Evolutionary conservation across 2,888 invertebrate species (phyloP).

Genomic region (Lasioglossum villosulum): DNA sequence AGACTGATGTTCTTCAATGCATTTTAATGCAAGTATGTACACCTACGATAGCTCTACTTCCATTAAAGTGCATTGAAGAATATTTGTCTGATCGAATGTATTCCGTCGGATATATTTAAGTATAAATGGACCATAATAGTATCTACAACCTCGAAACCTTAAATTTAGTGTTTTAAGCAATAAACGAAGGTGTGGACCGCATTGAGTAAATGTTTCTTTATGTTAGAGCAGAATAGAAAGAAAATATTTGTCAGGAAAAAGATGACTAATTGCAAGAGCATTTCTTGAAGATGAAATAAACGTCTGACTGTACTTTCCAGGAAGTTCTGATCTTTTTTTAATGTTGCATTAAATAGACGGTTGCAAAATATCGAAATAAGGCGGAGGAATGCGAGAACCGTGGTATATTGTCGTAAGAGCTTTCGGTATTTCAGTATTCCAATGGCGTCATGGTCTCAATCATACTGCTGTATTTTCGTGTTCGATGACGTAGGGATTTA

Average conservation of each 20-base stretch:
- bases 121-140: too few species aligned
- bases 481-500: slow-evolving; percentile 57
- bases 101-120: too few species aligned
- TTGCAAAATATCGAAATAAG: background rate
- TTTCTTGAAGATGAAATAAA: background rate
- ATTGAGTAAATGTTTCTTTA: too few species aligned
- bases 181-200: too few species aligned
- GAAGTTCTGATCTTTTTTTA: background rate
- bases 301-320: background rate
- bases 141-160: too few species aligned
- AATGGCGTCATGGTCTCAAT: slow-evolving; percentile 32
- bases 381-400: background rate
- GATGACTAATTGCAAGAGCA: background rate
- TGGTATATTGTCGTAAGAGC: background rate
- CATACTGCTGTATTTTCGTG: slow-evolving; percentile 44
- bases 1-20: too few species aligned
- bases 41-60: too few species aligned
- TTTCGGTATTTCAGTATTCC: slow-evolving; percentile 23
- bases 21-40: too few species aligned
- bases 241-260: background rate
- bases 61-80: too few species aligned
- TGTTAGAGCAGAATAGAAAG: too few species aligned
- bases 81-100: too few species aligned
- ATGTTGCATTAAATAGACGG: background rate
- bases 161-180: too few species aligned